Conservation (phyloP, 2,113 vertebrate species). For the Pygoscelis adeliae region DNA sequence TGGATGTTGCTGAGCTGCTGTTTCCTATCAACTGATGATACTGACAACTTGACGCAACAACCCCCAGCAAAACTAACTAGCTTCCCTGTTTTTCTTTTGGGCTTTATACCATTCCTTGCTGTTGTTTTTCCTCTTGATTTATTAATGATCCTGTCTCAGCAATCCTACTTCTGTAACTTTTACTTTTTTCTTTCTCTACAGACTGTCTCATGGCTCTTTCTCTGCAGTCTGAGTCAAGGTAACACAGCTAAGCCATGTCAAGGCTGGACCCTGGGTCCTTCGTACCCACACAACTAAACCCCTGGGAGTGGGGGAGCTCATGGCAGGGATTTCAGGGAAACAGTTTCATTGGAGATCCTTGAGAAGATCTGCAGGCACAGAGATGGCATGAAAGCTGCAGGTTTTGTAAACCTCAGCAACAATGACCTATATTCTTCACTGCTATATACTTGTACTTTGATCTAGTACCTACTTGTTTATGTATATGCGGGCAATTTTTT, state of each 20-base stretch:
- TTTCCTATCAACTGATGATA: background rate
- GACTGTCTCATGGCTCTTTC: background rate
- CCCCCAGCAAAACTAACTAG: background rate
- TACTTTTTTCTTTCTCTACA: background rate
- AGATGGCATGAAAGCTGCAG: background rate
- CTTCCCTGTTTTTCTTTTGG: background rate
- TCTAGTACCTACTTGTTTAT: background rate
- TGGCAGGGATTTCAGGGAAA: background rate
- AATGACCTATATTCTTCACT: background rate
- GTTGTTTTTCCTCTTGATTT: background rate
- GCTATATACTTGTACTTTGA: background rate
- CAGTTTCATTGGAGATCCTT: background rate
- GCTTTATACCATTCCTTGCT: background rate
- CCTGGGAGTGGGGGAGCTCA: background rate
- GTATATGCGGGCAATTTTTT: background rate
- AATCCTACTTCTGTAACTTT: background rate
- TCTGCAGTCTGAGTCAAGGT: background rate
- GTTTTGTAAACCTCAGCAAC: background rate
- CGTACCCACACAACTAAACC: background rate
- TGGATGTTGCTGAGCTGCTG: background rate
- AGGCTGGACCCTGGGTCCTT: background rate
- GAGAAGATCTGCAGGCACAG: background rate
- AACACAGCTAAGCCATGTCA: fast-evolving
- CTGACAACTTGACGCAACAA: background rate
- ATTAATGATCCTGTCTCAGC: background rate